These are phyloP conservation scores for Rhopalosiphum padi DNA, from an alignment of 1,140 invertebrate species.

Conservation along the genomic window DNA sequence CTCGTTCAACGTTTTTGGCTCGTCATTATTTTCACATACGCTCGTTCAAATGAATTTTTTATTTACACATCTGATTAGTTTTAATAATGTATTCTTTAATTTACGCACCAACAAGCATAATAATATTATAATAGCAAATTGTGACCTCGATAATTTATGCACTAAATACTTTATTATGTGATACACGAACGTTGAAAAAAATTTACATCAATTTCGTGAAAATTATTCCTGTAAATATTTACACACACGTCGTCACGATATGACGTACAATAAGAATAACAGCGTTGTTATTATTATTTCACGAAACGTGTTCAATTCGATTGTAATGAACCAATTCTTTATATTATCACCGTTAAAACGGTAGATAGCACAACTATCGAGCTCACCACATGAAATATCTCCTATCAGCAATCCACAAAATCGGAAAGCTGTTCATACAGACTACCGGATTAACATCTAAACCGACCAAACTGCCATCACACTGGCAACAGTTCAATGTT, in stretches of 20 bases:
- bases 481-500: no score
- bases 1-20: not conserved
- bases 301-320: no score
- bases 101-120: not conserved
- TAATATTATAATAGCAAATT: not conserved
- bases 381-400: not conserved
- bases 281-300: no score
- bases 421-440: not conserved
- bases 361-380: not conserved
- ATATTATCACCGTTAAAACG: no score
- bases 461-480: no score
- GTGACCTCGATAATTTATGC: not conserved
- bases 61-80: not conserved
- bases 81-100: slow-evolving; percentile 5
- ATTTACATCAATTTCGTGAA: not conserved
- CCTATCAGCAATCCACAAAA: no score
- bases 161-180: not conserved
- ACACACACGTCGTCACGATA: no score
- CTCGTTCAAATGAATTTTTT: not conserved
- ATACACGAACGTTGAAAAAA: not conserved
- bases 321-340: no score
- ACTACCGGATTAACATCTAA: not conserved
- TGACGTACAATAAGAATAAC: no score
- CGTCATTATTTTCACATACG: not conserved
- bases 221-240: not conserved